Conservation (phyloP, 2,797 vertebrate species). For the Poecile montanus region DNA sequence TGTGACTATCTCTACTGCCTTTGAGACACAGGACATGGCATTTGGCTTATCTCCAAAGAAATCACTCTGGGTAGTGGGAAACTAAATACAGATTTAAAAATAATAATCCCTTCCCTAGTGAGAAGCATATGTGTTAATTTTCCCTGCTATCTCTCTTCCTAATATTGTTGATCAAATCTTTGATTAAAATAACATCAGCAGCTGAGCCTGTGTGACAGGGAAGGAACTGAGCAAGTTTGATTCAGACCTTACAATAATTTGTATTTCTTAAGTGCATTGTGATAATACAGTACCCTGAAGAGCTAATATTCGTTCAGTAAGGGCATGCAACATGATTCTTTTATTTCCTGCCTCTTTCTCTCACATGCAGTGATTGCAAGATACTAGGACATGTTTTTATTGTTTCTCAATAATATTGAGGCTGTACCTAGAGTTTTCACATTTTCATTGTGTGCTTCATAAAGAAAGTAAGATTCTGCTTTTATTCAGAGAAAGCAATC, state of each 20-base stretch:
- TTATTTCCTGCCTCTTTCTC: constrained; percentile 44
- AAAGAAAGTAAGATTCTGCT: constrained; percentile 18
- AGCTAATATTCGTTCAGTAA: constrained; percentile 44
- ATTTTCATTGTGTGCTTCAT: constrained; percentile 35
- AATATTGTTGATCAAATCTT: constrained; percentile 55
- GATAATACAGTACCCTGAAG: constrained; percentile 29
- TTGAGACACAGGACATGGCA: background rate
- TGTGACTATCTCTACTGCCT: background rate
- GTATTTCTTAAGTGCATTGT: constrained; percentile 41
- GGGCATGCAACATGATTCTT: constrained; percentile 21
- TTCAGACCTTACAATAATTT: constrained; percentile 5
- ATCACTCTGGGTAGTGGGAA: background rate
- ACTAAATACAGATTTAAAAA: constrained; percentile 36
- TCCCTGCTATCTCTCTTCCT: constrained; percentile 23
- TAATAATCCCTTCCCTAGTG: background rate
- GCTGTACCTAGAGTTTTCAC: constrained; percentile 15
- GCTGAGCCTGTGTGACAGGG: background rate
- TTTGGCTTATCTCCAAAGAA: background rate
- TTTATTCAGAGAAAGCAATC: background rate
- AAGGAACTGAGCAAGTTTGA: background rate
- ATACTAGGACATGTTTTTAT: constrained; percentile 44
- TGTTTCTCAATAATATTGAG: constrained; percentile 40
- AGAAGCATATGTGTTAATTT: background rate
- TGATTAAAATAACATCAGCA: constrained; percentile 53
- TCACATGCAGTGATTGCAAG: constrained; percentile 1